Evolutionary conservation across 1,140 invertebrate genomes (phyloP), one percentile per base, ranked within the genome.

Genomic region (Sitodiplosis mosellana): DNA sequence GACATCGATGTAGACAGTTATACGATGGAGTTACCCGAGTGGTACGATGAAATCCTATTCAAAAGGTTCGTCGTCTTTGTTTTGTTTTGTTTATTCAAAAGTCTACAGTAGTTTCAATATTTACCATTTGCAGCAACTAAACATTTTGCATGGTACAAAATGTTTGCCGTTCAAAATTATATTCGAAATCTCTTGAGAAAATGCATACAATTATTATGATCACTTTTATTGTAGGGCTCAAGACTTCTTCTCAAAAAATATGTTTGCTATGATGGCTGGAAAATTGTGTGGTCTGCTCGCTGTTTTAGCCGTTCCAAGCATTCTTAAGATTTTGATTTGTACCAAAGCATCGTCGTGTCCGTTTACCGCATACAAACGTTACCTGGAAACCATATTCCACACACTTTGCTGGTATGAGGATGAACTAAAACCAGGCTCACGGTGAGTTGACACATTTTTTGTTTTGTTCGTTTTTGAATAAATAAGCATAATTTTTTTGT

Each of bases 361-460:
- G 0, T 69, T 68, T 18, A 72, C 71, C 0, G 78, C 87, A 0
- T 87, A 86, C 59, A 75, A 71, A 49, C 70, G 88, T 53, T 91
- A 91, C 57, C 57, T 82, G 1, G 73, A 73, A 1, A 87, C 83
- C 0, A 64, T 82, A 37, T 63, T 77, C 2, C 82, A 88, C 54
- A 76, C 80, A 15, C 60, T 74, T 2, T 56, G 73, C 2, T 92
- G 87, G 87, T 85, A 84, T 53, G 64, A 72, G 12, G 64, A 76
- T 41, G 70, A 79, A 27, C 68, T 83, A 10, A 64, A 66, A 47
- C 67, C 66, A 47, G 64, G 69, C 20, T 65, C 64, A 17, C 55
- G 65, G 74, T 76, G 58, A 71, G 71, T 69, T 47, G 27, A 19
- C 12, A 49, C 7, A 5, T 27, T 27, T 27, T 27, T 27, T 10